Conservation (phyloP, 2,113 vertebrate species). For the Triplophysa dalaica region DNA sequence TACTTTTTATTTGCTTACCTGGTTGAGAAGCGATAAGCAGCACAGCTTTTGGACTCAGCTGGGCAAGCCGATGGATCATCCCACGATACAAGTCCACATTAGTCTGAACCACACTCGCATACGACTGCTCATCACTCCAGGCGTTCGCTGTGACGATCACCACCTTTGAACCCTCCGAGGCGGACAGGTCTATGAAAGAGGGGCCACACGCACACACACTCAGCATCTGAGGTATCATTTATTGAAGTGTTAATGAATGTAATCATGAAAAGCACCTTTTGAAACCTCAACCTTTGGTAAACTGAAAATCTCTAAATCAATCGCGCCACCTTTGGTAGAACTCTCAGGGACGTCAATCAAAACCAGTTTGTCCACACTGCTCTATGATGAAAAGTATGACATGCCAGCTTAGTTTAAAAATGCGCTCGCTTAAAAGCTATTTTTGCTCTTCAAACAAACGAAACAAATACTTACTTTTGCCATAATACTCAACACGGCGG, state of each 20-base stretch:
- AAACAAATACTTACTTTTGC: slow-evolving; percentile 77
- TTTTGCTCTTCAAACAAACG: neutral
- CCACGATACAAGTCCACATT: slow-evolving; percentile 89
- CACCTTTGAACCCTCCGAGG: slow-evolving; percentile 83
- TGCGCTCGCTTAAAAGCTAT: neutral
- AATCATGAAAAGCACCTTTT: slow-evolving; percentile 75
- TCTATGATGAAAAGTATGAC: slow-evolving; percentile 62
- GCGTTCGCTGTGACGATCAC: slow-evolving; percentile 87
- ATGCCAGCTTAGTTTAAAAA: neutral
- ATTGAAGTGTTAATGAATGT: too few species aligned
- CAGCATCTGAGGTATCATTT: too few species aligned
- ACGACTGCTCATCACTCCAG: slow-evolving; percentile 87
- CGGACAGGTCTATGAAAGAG: slow-evolving; percentile 78
- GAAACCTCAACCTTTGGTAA: slow-evolving; percentile 87
- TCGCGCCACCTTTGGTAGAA: slow-evolving; percentile 83
- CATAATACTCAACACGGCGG: slow-evolving; percentile 85
- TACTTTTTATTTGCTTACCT: slow-evolving; percentile 56
- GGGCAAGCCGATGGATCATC: slow-evolving; percentile 80
- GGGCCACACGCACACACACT: neutral
- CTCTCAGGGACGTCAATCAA: slow-evolving; percentile 86
- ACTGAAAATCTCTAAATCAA: slow-evolving; percentile 90
- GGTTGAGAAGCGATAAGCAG: slow-evolving; percentile 91
- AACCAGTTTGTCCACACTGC: slow-evolving; percentile 84
- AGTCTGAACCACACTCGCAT: slow-evolving; percentile 84
- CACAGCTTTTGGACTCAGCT: slow-evolving; percentile 79